Base-by-base conservation (phyloP, 2,888 invertebrate species). In the Gari tellinella region DNA sequence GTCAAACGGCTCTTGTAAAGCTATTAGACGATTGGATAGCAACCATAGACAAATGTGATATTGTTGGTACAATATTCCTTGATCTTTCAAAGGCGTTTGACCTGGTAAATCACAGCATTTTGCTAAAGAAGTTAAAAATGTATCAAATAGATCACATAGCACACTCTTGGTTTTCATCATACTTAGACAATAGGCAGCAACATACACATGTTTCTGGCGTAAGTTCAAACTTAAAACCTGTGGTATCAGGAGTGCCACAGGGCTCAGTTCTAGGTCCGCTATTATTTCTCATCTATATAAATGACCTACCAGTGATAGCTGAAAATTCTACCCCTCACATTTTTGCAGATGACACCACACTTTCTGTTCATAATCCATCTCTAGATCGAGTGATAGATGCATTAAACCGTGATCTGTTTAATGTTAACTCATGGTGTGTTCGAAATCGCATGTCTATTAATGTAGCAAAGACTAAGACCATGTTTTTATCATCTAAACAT, bases 1-100 rank as follows among this genome's bases (percentile, higher is more conserved):
- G 53, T 53, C 26, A 37, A 31, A 38, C 17, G 8, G 53, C 15
- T 15, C 31, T 53, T 38, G 43, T 31, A 8, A 15, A 19, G n/a
- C 23, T 23, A 21, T 14, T 52, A n/a, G 52, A 52, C 31, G 21
- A 19, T 5, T 52, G 52, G 52, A 26, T 52, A 7, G 17, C 21
- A 52, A 31, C 52, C 3, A 52, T 52, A 8, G 25, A 52, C 31
- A 52, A 52, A 25, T 26, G 15, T 26, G 52, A 52, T 26, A 25
- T 52, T 17, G 52, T 52, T 8, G 52, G 52, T 3, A 52, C 52
- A 26, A 10, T 52, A 19, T 52, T 26, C 15, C 52, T 52, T 52
- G 52, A 52, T n/a, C 17, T 52, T 17, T 23, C 52, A 3, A 52
- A 52, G 31, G 52, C 52, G 2, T 48, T 48, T 48, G 48, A 48